phyloP scores from a whole-genome alignment of 2,888 invertebrate genomes.

The Dermolepida albohirtum region DNA sequence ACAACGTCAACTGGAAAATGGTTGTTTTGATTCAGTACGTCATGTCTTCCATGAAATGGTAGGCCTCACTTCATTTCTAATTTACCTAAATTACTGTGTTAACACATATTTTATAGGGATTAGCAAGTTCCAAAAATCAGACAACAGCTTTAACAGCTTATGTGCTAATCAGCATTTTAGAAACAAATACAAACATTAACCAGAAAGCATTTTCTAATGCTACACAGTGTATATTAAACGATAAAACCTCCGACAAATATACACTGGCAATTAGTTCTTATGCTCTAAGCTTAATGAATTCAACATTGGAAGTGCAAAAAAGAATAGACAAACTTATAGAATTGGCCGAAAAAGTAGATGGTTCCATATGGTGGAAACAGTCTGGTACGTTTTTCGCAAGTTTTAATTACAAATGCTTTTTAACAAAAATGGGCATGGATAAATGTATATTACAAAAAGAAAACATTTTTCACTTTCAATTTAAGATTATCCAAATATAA shows the following conservation, averaged over 20 bases:
- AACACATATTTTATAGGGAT: constrained; percentile 28
- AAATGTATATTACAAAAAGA: no score
- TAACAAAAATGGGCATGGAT: no score
- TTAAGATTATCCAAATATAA: no score
- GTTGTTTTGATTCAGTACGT: constrained; percentile 77
- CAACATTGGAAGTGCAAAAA: constrained; percentile 63
- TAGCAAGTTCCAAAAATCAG: constrained; percentile 56
- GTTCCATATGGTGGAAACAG: constrained; percentile 69
- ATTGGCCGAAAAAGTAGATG: constrained; percentile 60
- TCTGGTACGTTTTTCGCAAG: constrained; percentile 61
- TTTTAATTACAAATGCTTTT: no score
- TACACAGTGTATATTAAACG: constrained; percentile 68
- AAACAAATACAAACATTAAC: constrained; percentile 68
- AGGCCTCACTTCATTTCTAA: constrained; percentile 27
- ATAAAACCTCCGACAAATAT: constrained; percentile 66
- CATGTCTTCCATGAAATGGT: constrained; percentile 74
- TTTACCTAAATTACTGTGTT: background rate
- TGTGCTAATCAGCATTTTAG: constrained; percentile 74
- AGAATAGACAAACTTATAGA: constrained; percentile 66
- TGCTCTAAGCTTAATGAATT: constrained; percentile 66
- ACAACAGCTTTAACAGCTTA: constrained; percentile 77
- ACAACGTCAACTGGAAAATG: constrained; percentile 78
- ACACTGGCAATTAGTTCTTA: constrained; percentile 68
- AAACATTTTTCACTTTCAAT: no score
- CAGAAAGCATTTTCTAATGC: constrained; percentile 69